Evolutionary conservation across 2,113 vertebrate species (phyloP).

Genomic region (Sebastes fasciatus): DNA sequence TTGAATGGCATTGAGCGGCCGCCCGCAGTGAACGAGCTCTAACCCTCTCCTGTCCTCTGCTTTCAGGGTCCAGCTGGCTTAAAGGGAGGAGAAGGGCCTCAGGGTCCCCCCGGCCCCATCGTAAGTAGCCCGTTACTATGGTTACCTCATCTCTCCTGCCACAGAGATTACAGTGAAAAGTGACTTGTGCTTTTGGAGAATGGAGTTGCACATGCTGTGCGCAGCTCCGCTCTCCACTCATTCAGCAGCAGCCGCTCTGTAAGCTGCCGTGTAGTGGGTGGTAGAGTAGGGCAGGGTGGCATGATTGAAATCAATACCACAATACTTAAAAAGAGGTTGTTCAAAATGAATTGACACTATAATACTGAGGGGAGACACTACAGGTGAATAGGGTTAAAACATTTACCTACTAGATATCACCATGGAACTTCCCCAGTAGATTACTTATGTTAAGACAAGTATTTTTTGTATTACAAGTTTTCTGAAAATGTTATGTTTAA

Average conservation of each 20-base stretch:
- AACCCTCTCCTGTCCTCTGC: constrained; percentile 66
- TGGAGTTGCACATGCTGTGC: constrained; percentile 34
- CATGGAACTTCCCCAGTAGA: no score
- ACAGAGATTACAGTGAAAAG: constrained; percentile 51
- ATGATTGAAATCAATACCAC: not conserved
- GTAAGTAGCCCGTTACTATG: constrained; percentile 89
- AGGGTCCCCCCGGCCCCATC: constrained; percentile 91
- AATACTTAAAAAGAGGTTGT: not conserved
- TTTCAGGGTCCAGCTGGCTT: constrained; percentile 92
- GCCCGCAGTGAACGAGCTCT: constrained; percentile 33
- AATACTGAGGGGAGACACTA: no score
- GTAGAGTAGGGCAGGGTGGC: not conserved
- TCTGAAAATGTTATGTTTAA: no score
- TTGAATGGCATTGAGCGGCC: constrained; percentile 47
- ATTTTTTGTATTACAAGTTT: no score
- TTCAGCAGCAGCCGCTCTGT: constrained; percentile 13
- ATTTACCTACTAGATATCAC: no score
- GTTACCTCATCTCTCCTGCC: constrained; percentile 60
- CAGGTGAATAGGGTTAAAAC: no score
- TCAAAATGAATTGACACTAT: not conserved
- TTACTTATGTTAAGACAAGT: no score
- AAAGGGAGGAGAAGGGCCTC: constrained; percentile 98
- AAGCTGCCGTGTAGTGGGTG: constrained; percentile 8
- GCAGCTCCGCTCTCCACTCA: constrained; percentile 5
- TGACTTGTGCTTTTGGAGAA: constrained; percentile 50